These are phyloP conservation scores for Hiodon alosoides DNA, from an alignment of 2,113 vertebrate genomes.

Conservation along the genomic window DNA sequence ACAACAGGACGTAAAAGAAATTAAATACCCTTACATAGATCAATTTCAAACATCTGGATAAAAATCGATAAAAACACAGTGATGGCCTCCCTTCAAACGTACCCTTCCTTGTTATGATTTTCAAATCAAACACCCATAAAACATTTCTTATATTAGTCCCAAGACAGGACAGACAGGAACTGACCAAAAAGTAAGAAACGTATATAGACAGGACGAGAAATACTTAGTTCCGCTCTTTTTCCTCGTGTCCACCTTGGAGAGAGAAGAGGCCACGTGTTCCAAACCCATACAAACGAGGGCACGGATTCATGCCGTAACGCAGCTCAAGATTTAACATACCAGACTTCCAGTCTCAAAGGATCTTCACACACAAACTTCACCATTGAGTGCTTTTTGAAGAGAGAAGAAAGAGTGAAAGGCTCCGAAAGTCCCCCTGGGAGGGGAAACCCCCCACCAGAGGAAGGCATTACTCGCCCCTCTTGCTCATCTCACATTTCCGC, in stretches of 20 bases:
- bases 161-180: slow-evolving; percentile 29
- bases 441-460: slow-evolving; percentile 4
- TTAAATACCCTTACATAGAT: slow-evolving; percentile 6
- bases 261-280: slow-evolving; percentile 35
- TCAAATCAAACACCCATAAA: background rate
- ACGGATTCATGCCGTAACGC: slow-evolving; percentile 23
- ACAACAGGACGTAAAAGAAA: background rate
- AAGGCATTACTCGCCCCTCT: slow-evolving; percentile 32
- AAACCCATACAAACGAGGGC: slow-evolving; percentile 30
- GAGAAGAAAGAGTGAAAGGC: background rate
- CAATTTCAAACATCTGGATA: background rate
- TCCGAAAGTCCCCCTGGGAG: slow-evolving; percentile 9
- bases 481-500: slow-evolving; percentile 80
- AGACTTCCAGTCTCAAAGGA: background rate
- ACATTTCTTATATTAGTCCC: background rate
- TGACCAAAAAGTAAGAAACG: slow-evolving; percentile 22
- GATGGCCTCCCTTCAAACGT: background rate
- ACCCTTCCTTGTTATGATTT: background rate
- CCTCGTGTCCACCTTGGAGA: slow-evolving; percentile 35
- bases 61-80: background rate
- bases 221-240: background rate
- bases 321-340: background rate
- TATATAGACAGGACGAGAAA: background rate
- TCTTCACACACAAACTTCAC: background rate
- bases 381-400: background rate